phyloP scores from a whole-genome alignment of 2,113 vertebrate genomes.

The Trogon surrucura region DNA sequence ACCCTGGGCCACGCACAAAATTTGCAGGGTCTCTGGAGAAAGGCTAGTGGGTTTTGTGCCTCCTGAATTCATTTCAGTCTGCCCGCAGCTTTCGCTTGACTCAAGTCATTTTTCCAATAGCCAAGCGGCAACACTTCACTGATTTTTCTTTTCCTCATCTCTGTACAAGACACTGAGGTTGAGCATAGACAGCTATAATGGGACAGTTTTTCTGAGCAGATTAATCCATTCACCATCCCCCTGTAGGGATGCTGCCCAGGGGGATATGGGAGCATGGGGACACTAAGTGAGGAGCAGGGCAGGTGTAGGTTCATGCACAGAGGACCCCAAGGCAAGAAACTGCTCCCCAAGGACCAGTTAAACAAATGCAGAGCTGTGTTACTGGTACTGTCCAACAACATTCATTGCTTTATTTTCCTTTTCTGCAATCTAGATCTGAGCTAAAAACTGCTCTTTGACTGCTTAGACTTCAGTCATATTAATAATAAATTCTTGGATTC shows the following conservation, averaged over 20 bases:
- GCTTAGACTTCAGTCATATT: neutral
- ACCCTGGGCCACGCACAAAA: fast-evolving
- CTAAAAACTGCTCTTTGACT: neutral
- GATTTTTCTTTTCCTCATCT: neutral
- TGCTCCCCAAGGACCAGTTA: fast-evolving
- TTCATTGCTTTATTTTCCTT: neutral
- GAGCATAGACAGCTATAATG: neutral
- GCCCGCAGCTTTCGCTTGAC: neutral
- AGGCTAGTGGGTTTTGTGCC: neutral
- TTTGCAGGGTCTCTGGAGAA: neutral
- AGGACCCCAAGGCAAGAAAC: neutral
- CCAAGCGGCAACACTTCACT: fast-evolving
- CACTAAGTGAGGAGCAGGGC: fast-evolving
- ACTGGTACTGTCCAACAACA: no score
- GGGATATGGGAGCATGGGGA: fast-evolving
- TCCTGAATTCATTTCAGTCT: neutral
- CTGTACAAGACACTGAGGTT: fast-evolving
- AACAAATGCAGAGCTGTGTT: fast-evolving
- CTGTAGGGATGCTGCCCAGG: neutral
- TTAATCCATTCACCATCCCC: fast-evolving
- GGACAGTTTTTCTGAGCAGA: neutral
- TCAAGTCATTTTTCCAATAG: neutral
- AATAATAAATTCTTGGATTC: neutral
- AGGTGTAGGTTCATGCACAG: fast-evolving
- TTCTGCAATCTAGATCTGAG: fast-evolving